These are phyloP conservation scores for Fregetta grallaria DNA, from an alignment of 2,113 vertebrate genomes.

Conservation along the genomic window DNA sequence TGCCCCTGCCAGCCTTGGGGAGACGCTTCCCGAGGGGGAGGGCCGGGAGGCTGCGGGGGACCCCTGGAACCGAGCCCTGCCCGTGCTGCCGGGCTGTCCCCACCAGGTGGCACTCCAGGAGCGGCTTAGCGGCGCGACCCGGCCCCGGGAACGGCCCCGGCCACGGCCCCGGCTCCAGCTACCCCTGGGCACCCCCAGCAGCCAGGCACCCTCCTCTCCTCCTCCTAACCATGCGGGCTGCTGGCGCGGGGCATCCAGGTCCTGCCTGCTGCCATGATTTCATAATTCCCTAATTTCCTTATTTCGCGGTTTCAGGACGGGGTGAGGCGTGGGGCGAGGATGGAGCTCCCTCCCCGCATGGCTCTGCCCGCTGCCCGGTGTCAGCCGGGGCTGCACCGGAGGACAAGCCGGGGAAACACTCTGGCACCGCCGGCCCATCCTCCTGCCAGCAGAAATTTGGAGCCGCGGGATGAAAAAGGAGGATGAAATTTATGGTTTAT, in stretches of 20 bases:
- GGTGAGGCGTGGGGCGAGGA: background rate
- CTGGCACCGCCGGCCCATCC: background rate
- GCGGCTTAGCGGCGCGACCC: background rate
- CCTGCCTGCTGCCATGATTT: background rate
- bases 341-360: too few species aligned
- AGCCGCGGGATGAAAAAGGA: background rate
- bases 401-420: background rate
- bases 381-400: background rate
- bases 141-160: background rate
- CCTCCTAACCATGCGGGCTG: background rate
- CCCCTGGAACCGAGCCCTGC: background rate
- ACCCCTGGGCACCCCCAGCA: too few species aligned
- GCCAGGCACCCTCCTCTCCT: background rate
- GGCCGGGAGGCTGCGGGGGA: too few species aligned
- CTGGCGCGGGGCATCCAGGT: background rate
- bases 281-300: rapidly evolving
- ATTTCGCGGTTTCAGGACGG: rapidly evolving
- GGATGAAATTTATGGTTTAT: background rate
- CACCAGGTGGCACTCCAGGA: conserved; percentile 74
- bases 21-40: too few species aligned
- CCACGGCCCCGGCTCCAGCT: background rate
- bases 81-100: background rate
- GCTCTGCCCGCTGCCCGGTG: background rate
- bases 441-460: background rate
- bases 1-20: too few species aligned